Evolutionary conservation across 2,888 invertebrate genomes (phyloP).

Genomic region (Autographa gamma): DNA sequence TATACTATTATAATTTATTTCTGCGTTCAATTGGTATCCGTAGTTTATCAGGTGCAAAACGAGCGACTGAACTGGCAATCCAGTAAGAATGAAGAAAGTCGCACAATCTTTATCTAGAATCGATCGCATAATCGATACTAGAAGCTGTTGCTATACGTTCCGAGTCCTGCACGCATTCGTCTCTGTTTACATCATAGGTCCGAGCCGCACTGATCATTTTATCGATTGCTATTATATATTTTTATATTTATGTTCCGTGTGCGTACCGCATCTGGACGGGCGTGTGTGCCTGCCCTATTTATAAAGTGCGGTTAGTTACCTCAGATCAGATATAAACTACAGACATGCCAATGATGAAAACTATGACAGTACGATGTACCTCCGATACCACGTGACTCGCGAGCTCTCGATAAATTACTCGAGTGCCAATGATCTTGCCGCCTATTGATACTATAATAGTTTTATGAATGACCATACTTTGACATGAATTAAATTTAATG

Average conservation of each 20-base stretch:
- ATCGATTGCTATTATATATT: conserved; percentile 74
- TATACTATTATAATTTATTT: not conserved
- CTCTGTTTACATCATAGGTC: conserved; percentile 74
- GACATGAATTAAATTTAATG: not conserved
- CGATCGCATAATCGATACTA: conserved; percentile 24
- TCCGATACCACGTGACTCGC: conserved; percentile 35
- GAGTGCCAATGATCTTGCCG: conserved; percentile 58
- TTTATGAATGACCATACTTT: conserved; percentile 40
- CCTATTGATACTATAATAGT: conserved; percentile 38
- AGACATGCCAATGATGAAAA: conserved; percentile 58
- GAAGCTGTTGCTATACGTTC: conserved; percentile 38
- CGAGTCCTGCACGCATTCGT: conserved; percentile 57
- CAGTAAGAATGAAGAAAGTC: conserved; percentile 17
- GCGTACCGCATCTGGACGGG: conserved; percentile 75
- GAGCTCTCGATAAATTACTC: conserved; percentile 44
- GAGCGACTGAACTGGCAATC: not conserved
- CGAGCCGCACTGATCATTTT: conserved; percentile 74
- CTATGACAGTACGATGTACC: conserved; percentile 46
- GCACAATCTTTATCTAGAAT: conserved; percentile 25
- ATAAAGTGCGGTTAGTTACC: conserved; percentile 77
- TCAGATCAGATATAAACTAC: conserved; percentile 66
- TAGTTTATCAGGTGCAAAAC: not conserved
- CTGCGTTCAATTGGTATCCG: not conserved
- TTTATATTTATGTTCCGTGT: conserved; percentile 71
- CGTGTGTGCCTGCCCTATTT: conserved; percentile 79